Evolutionary conservation across 2,113 vertebrate genomes (phyloP), one percentile per base, ranked within the genome.

Genomic region (Casuarius casuarius): DNA sequence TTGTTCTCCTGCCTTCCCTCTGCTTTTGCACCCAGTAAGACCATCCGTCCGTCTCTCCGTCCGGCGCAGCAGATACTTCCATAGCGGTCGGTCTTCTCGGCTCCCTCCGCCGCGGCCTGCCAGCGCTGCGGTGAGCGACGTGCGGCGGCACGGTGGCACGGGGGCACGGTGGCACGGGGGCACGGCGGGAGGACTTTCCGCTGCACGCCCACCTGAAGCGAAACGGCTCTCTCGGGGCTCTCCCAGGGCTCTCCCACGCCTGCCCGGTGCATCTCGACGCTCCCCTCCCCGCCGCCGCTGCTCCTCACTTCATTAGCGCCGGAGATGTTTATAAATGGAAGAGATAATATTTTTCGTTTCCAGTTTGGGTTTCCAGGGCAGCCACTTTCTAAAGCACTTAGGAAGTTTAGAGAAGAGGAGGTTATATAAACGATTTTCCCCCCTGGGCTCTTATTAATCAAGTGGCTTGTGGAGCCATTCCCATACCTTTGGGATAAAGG

Each of bases 321-420:
- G 42, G 94, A 89, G 88, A 78, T 98, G 98, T 98, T 98, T 98
- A 98, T 96, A 98, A 97, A 98, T 97, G 95, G 95, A 95, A 97
- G 96, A 98, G 98, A 98, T 98, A 98, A 98, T 98, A 98, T 98
- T 98, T 98, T 98, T 97, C 95, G 62, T 97, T 98, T 98, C 98
- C 97, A 97, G 97, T 98, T 98, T 95, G 97, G 96, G 97, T 98
- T 98, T 97, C 98, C 97, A 83, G 94, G 97, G 97, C 97, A 98
- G 98, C 92, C 96, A 97, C 98, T 98, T 97, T 98, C 96, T 95
- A 87, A 97, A 95, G 97, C 97, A 98, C 98, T 98, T 98, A 98
- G 95, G 96, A 98, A 98, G 98, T 98, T 98, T 98, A 98, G 98
- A 98, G 96, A 98, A 97, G 97, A 97, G 38, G 46, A 96, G 97